These are phyloP conservation scores for Plutomurus gul DNA, from an alignment of 1,140 invertebrate genomes.

Conservation along the genomic window DNA sequence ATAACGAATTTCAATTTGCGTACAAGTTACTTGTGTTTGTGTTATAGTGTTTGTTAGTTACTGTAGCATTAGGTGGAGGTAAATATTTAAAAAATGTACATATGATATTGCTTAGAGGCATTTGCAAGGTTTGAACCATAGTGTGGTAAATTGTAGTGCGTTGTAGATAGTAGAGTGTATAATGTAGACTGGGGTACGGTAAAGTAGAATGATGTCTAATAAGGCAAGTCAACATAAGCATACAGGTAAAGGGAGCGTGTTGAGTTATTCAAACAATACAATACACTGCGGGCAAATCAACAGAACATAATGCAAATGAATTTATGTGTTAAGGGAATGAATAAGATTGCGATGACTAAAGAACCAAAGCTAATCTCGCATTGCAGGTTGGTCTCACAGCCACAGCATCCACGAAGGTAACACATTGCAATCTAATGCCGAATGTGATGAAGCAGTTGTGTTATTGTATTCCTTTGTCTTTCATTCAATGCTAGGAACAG, in stretches of 20 bases:
- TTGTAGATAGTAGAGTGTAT: background rate
- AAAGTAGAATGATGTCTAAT: background rate
- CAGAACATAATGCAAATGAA: constrained; percentile 12
- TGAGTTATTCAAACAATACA: constrained; percentile 5
- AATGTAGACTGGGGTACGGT: background rate
- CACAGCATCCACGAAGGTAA: background rate
- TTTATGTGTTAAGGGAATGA: background rate
- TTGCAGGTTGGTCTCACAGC: background rate
- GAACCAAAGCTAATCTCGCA: background rate
- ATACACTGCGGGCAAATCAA: background rate
- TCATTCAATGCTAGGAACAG: constrained; percentile 17
- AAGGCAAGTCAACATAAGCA: background rate
- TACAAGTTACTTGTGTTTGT: too few species aligned
- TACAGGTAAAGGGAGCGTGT: constrained; percentile 8
- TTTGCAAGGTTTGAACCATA: background rate
- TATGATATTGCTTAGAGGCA: background rate
- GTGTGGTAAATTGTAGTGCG: background rate
- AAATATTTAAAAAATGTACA: constrained; percentile 3
- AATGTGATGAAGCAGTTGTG: constrained; percentile 12
- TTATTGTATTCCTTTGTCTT: constrained; percentile 24
- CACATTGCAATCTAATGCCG: background rate
- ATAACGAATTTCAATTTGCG: too few species aligned
- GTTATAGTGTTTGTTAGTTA: too few species aligned
- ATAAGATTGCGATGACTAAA: background rate
- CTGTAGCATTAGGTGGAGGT: background rate